These are phyloP conservation scores for Diadegma fenestrale DNA, from an alignment of 2,888 invertebrate genomes.

Conservation along the genomic window DNA sequence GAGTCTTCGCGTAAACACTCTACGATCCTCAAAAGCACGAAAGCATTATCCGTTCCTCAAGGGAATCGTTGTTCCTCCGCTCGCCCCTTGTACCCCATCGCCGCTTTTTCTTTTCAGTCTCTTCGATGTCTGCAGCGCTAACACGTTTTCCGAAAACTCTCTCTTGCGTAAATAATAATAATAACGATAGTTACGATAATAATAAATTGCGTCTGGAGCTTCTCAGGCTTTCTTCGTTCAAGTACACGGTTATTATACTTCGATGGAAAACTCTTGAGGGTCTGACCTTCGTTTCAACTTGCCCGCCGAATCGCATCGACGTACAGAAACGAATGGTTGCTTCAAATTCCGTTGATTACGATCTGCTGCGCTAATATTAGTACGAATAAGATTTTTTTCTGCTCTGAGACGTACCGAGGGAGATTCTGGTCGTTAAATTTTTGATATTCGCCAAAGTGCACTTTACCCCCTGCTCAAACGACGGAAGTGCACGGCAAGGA, in stretches of 20 bases:
- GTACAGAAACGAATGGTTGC: neutral
- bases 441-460: slow-evolving; percentile 66
- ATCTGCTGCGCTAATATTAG: no score
- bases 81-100: slow-evolving; percentile 11
- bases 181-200: neutral
- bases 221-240: neutral
- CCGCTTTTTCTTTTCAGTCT: slow-evolving; percentile 7
- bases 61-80: slow-evolving; percentile 61
- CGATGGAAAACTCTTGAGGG: slow-evolving; percentile 20
- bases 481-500: slow-evolving; percentile 47
- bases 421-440: slow-evolving; percentile 62
- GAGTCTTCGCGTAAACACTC: slow-evolving; percentile 62
- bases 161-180: slow-evolving; percentile 27
- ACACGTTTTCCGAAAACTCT: slow-evolving; percentile 17
- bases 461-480: slow-evolving; percentile 53
- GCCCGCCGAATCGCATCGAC: neutral
- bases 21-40: slow-evolving; percentile 58
- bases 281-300: neutral
- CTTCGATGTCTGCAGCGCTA: slow-evolving; percentile 22
- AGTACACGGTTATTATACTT: slow-evolving; percentile 2
- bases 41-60: slow-evolving; percentile 60
- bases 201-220: slow-evolving; percentile 9
- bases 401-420: slow-evolving; percentile 35
- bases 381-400: slow-evolving; percentile 44
- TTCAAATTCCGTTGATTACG: neutral